These are phyloP conservation scores for Scleropages formosus DNA, from an alignment of 2,797 vertebrate species.

Conservation along the genomic window DNA sequence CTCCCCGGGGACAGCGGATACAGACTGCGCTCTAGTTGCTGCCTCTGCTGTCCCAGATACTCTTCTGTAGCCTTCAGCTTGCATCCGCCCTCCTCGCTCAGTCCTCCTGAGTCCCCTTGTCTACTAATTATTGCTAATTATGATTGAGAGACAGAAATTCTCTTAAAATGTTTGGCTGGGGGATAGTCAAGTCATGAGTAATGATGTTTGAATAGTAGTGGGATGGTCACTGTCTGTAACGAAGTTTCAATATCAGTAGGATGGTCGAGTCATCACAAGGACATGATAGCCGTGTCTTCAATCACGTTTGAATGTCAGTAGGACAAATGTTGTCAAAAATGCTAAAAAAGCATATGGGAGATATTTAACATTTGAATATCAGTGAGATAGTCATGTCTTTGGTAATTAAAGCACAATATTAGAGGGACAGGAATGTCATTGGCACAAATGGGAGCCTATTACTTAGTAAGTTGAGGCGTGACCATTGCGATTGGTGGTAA, in stretches of 20 bases:
- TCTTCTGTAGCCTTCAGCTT: constrained; percentile 42
- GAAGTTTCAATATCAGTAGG: constrained; percentile 10
- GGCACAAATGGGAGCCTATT: neutral
- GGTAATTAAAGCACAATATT: neutral
- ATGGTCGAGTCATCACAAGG: constrained; percentile 1
- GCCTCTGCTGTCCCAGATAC: constrained; percentile 26
- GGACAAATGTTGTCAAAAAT: neutral
- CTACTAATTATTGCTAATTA: constrained; percentile 50
- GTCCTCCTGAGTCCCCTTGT: constrained; percentile 49
- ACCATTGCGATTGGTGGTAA: no score
- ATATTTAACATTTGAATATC: neutral
- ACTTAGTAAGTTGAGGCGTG: no score
- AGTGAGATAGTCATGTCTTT: neutral
- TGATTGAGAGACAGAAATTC: neutral
- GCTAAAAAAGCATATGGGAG: no score
- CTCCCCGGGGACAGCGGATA: constrained; percentile 52
- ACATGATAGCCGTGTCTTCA: neutral
- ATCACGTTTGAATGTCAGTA: neutral
- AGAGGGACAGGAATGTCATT: neutral
- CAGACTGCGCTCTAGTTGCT: constrained; percentile 69
- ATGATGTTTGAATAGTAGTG: constrained; percentile 7
- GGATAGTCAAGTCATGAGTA: no score
- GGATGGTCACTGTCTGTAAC: neutral
- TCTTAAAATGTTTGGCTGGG: no score
- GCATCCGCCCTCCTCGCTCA: constrained; percentile 58